Evolutionary conservation across 2,113 vertebrate species (phyloP), one percentile per base, ranked within the genome.

Genomic region (Esox niger): DNA sequence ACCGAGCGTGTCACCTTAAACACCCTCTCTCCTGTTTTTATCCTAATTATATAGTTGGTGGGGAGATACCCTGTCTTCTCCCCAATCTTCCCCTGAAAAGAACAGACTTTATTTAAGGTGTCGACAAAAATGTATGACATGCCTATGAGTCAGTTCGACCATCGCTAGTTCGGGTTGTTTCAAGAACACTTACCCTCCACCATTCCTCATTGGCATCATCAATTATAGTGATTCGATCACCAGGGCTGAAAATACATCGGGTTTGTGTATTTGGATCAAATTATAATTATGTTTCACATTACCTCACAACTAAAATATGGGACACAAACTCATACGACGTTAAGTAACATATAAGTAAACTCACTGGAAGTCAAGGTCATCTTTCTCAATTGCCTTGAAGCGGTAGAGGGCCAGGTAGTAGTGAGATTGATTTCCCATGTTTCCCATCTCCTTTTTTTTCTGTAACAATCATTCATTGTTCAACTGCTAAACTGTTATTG

Each of bases 151-250:
- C 17, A 4, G 38, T 43, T 4, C 11, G 17, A 15, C 15, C 38
- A 43, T 43, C 5, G 38, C 38, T 43, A 17, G 38, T 43, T 43
- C 17, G 3, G 13, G 17, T 43, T 15, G 4, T 58, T 6, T n/a
- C 20, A 30, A 8, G 9, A 56, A 10, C 47, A 83, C 94, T 93
- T 81, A 98, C 97, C 89, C 96, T 87, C 96, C 97, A 99, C 97
- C 97, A 99, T 75, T 98, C 96, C 78, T 99, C 97, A 62, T 99
- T 99, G 84, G 97, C 98, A 85, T 99, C 97, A 62, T 99, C 97
- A 6, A 98, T 90, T 32, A 99, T 96, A 0, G 92, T 95, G 88
- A 99, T 95, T 74, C 95, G 94, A 88, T 99, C 96, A 33, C 97
- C 97, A 0, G 96, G 95, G 66, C 96, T 98, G 73, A 11, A 13